These are phyloP conservation scores for Dendronephthya gigantea DNA, from an alignment of 64 coral and sea anemone species.

Conservation along the genomic window DNA sequence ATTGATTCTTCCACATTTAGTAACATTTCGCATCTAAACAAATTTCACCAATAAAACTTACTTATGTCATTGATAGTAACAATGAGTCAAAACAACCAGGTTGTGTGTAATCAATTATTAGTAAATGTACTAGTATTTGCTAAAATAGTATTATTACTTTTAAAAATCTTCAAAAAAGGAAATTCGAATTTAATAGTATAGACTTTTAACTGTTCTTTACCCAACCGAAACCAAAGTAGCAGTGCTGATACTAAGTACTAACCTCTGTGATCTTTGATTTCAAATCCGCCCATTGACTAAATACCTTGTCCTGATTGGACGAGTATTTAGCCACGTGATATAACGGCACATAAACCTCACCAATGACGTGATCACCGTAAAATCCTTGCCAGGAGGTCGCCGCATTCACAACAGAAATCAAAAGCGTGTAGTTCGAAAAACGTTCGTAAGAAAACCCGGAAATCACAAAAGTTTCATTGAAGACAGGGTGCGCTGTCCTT, in stretches of 20 bases:
- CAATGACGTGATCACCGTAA: conserved; percentile 85
- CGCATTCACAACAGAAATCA: conserved; percentile 70
- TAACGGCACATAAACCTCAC: conserved; percentile 8
- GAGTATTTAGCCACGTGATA: background rate
- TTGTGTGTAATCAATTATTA: too few relatives aligned
- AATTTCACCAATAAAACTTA: background rate
- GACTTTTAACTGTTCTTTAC: too few relatives aligned
- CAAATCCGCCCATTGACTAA: background rate
- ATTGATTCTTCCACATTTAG: background rate
- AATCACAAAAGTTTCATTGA: conserved; percentile 90
- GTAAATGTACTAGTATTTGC: background rate
- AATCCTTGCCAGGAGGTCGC: conserved; percentile 56
- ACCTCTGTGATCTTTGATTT: background rate
- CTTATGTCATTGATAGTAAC: background rate
- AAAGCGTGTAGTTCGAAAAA: conserved; percentile 63
- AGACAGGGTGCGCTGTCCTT: conserved; percentile 50
- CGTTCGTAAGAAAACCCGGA: conserved; percentile 87
- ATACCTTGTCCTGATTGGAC: background rate
- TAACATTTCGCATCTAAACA: background rate
- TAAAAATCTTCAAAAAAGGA: too few relatives aligned
- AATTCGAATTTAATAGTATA: too few relatives aligned
- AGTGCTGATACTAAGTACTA: too few relatives aligned
- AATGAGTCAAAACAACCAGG: too few relatives aligned
- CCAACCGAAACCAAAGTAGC: too few relatives aligned
- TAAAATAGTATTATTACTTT: too few relatives aligned